phyloP scores from a whole-genome alignment of 2,113 vertebrate genomes.

The Phoenicopterus ruber region DNA sequence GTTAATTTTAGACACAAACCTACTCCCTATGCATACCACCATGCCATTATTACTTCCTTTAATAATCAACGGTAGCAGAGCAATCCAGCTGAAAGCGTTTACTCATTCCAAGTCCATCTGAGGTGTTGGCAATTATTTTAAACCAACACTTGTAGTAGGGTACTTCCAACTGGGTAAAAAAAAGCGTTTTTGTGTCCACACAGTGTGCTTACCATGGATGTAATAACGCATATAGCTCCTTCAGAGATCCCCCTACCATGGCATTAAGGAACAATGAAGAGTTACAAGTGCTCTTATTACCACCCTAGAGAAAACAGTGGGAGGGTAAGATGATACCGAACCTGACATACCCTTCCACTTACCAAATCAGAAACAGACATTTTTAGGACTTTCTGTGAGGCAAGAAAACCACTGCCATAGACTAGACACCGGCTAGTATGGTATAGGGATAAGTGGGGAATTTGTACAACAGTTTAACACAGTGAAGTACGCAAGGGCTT shows the following conservation, averaged over 20 bases:
- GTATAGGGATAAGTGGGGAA: background rate
- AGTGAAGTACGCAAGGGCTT: background rate
- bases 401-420: background rate
- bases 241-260: background rate
- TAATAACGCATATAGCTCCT: background rate
- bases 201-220: background rate
- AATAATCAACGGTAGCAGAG: background rate
- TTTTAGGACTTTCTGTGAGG: background rate
- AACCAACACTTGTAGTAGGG: background rate
- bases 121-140: background rate
- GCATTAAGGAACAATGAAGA: background rate
- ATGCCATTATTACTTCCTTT: background rate
- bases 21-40: background rate
- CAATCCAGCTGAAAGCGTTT: background rate
- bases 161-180: background rate
- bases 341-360: background rate
- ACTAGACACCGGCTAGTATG: background rate
- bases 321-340: background rate
- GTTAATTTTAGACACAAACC: background rate
- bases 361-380: background rate
- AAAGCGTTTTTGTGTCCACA: background rate
- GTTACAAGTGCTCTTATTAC: background rate
- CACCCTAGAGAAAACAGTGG: background rate
- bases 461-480: background rate
- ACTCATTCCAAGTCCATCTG: background rate